Evolutionary conservation across 2,888 invertebrate genomes (phyloP), one percentile per base, ranked within the genome.

Genomic region (Drosophila kokeensis): DNA sequence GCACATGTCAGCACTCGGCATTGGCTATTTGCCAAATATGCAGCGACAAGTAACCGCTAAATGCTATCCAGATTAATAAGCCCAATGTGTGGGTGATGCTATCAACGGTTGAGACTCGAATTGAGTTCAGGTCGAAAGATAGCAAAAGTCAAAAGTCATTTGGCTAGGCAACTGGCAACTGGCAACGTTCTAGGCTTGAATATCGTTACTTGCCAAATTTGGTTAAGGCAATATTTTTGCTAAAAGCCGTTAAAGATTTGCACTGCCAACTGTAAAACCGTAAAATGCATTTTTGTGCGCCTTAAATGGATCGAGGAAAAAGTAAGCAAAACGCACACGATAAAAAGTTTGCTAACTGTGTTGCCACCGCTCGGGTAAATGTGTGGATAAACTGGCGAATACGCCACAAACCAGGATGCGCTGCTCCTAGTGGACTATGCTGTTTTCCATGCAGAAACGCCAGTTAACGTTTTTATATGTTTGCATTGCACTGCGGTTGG

Each of bases 41-140:
- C 86, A 73, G 53, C 68, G 79, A 87, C 83, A 87, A 82, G 73
- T 72, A 70, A 72, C 76, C 76, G 65, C 88, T 82, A 84, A 87
- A 84, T 79, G 86, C 79, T 79, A 83, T 71, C 73, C 83, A 79
- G 86, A 88, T 87, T 88, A 87, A 85, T 88, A 85, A 81, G 79
- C 69, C 49, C 60, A 29, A n/a, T 73, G 58, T 65, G 80, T 53
- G 76, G 69, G 79, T 79, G 80, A 69, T 62, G 45, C 48, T 52
- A 59, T 30, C 55, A 65, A 36, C 54, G 61, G 36, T 49, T 54
- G 49, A 53, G 58, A 57, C 49, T 63, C 55, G 72, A 63, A 79
- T 71, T 58, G 79, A 68, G 61, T 72, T 59, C 65, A 72, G 68
- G 67, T 72, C 72, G 72, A 59, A 18, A 65, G 76, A 82, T 87